Evolutionary conservation across 2,113 vertebrate genomes (phyloP).

Genomic region (Crypturellus undulatus): DNA sequence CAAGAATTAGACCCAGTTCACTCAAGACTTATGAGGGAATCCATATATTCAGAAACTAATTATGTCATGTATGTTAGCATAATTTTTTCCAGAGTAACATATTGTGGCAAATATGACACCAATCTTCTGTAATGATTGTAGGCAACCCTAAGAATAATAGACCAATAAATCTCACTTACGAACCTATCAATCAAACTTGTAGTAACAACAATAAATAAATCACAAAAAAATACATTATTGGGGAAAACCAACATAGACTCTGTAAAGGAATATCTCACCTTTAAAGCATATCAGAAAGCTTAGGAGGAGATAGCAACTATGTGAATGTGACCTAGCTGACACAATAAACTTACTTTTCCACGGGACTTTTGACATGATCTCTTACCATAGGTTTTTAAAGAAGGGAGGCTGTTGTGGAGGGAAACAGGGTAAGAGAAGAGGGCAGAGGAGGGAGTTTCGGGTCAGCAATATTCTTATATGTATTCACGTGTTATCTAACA

Average conservation of each 20-base stretch:
- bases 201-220: not conserved
- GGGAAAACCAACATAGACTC: not conserved
- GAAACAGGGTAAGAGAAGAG: not conserved
- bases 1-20: not conserved
- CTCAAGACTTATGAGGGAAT: not conserved
- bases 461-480: not conserved
- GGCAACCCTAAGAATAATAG: not conserved
- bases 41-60: not conserved
- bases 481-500: not conserved
- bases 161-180: not conserved
- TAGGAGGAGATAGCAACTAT: not conserved
- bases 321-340: not conserved
- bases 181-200: not conserved
- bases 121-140: not conserved
- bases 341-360: not conserved
- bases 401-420: not conserved
- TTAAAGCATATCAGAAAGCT: not conserved
- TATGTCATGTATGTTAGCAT: not conserved
- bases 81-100: not conserved
- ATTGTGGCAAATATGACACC: not conserved
- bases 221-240: not conserved
- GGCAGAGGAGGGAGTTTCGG: not conserved
- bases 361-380: not conserved
- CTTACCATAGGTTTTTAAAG: not conserved
- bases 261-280: not conserved